Percentiles rank a stretch among this genome's conserved stretches.
Conservation (phyloP, 2,797 vertebrate species). For the Apogon hyalosoma region DNA sequence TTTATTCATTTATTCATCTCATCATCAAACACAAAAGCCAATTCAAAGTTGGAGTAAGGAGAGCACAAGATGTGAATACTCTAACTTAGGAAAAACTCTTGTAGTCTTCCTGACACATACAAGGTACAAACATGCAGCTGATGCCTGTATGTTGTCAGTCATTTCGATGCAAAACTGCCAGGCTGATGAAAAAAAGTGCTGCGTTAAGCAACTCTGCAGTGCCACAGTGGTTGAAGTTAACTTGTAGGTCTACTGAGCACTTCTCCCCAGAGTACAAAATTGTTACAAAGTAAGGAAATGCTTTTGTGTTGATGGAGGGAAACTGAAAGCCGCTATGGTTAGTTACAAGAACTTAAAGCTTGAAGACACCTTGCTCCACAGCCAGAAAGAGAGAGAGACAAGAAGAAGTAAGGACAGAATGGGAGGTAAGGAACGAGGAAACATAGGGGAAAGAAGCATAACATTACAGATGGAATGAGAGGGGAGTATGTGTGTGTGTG, state of each 20-base stretch:
- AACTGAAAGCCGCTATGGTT: slow-evolving; percentile 62
- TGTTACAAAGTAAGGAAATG: slow-evolving; percentile 76
- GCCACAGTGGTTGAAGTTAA: slow-evolving; percentile 73
- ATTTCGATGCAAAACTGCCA: slow-evolving; percentile 62
- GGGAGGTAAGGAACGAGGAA: slow-evolving; percentile 39
- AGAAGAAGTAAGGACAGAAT: slow-evolving; percentile 47
- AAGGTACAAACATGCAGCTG: slow-evolving; percentile 67
- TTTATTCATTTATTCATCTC: slow-evolving; percentile 63
- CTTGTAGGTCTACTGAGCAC: slow-evolving; percentile 62
- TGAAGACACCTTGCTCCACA: slow-evolving; percentile 42
- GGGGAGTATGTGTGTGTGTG: slow-evolving; percentile 5
- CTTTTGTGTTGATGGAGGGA: slow-evolving; percentile 75
- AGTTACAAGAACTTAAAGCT: slow-evolving; percentile 61
- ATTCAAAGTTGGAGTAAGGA: slow-evolving; percentile 42
- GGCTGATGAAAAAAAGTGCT: slow-evolving; percentile 70
- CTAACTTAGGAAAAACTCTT: slow-evolving; percentile 51
- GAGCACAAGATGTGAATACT: slow-evolving; percentile 48
- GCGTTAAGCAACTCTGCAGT: slow-evolving; percentile 67
- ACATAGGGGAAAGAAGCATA: slow-evolving; percentile 4
- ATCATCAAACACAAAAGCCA: slow-evolving; percentile 44
- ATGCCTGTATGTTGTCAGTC: slow-evolving; percentile 70
- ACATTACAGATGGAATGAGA: slow-evolving; percentile 23
- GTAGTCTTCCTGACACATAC: slow-evolving; percentile 60
- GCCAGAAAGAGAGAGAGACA: slow-evolving; percentile 21
- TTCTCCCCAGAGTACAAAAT: slow-evolving; percentile 74